phyloP scores from a whole-genome alignment of 2,113 vertebrate genomes.

The Tragelaphus buxtoni region DNA sequence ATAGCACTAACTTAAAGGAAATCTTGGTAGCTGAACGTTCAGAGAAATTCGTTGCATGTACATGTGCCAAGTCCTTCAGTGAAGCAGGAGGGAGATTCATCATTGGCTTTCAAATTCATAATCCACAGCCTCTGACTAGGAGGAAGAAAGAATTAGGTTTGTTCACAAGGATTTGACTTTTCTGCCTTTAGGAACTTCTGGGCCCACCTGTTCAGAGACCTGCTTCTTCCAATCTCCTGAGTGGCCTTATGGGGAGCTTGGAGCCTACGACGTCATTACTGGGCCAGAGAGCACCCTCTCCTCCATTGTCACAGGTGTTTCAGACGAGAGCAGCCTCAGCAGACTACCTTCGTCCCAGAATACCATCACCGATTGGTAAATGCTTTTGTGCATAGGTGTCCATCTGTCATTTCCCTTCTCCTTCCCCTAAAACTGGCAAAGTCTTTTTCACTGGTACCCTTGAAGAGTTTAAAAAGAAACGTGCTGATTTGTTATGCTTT shows the following conservation, averaged over 20 bases:
- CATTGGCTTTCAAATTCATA: background rate
- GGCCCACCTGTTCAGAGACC: constrained; percentile 85
- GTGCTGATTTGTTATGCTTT: background rate
- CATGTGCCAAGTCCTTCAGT: background rate
- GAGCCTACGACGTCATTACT: constrained; percentile 85
- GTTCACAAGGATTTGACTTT: constrained; percentile 25
- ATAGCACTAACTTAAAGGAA: background rate
- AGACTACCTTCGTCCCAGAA: constrained; percentile 89
- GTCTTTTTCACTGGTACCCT: background rate
- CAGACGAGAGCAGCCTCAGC: constrained; percentile 89
- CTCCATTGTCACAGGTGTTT: constrained; percentile 86
- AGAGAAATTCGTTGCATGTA: background rate
- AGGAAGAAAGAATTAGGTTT: constrained; percentile 16
- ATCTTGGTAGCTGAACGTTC: background rate
- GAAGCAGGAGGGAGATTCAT: background rate
- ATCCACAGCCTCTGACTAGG: background rate
- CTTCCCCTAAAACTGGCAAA: background rate
- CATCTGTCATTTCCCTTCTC: background rate
- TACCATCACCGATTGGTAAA: constrained; percentile 88
- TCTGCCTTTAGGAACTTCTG: constrained; percentile 88
- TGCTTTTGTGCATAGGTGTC: background rate
- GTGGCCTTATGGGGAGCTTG: constrained; percentile 86
- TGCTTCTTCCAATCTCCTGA: constrained; percentile 85
- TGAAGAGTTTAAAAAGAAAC: background rate
- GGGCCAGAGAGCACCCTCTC: constrained; percentile 88